A percentile compares a stretch with the other conserved stretches of the same genome.
Evolutionary conservation across 1,140 invertebrate species (phyloP).

Genomic region (Panulirus ornatus): DNA sequence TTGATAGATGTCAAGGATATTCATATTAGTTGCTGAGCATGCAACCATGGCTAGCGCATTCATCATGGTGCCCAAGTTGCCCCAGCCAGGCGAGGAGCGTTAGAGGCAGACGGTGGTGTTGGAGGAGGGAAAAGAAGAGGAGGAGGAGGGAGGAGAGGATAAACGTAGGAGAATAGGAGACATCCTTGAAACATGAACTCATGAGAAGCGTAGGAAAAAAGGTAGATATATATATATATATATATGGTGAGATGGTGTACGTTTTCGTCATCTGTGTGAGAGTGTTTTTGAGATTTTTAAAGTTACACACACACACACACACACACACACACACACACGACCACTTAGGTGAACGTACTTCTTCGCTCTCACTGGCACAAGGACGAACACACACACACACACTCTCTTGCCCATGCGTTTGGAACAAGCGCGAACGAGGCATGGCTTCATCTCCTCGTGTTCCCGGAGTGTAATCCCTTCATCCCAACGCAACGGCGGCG

Average conservation of each 20-base stretch:
- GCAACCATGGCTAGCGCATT: slow-evolving; percentile 1
- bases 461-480: no score
- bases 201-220: neutral
- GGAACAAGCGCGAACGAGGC: no score
- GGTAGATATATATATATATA: neutral
- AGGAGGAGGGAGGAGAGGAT: neutral
- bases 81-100: neutral
- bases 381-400: no score
- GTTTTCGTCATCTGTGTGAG: neutral
- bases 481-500: no score
- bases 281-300: neutral
- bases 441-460: no score
- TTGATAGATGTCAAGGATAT: slow-evolving; percentile 48
- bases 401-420: no score
- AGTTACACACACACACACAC: neutral
- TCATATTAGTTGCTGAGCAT: slow-evolving; percentile 47
- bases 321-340: neutral
- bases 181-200: no score
- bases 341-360: neutral
- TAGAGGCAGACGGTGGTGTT: neutral
- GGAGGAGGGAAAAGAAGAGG: neutral
- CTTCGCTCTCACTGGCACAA: neutral
- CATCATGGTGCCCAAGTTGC: slow-evolving; percentile 17
- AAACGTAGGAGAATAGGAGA: neutral
- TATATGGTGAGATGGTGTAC: neutral